A percentile compares a stretch with the other conserved stretches of the same genome.
These are phyloP conservation scores for Riparia riparia DNA, from an alignment of 2,113 vertebrate species.

Conservation along the genomic window DNA sequence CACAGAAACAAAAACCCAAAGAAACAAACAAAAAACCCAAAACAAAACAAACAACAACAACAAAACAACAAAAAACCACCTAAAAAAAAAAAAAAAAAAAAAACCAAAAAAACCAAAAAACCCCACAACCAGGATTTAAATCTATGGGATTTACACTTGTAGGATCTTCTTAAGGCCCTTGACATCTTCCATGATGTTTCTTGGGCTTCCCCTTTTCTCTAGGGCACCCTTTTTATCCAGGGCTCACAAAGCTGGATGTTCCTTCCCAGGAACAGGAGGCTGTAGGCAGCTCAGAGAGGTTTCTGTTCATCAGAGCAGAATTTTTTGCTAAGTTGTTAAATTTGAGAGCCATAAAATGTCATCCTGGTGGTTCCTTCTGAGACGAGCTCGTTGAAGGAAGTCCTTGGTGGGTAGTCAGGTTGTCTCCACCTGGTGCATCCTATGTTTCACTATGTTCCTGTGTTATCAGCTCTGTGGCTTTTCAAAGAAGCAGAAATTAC, in stretches of 20 bases:
- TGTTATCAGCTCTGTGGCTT: not conserved
- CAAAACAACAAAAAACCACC: too few species aligned
- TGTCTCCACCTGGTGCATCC: not conserved
- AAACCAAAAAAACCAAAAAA: too few species aligned
- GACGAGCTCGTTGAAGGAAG: not conserved
- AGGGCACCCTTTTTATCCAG: not conserved
- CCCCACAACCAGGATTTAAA: not conserved
- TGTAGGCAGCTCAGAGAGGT: not conserved
- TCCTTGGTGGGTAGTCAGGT: not conserved
- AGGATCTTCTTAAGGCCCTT: not conserved
- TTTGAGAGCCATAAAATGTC: not conserved
- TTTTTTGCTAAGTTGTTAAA: not conserved
- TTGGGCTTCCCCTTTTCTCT: not conserved
- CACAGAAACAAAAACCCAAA: not conserved
- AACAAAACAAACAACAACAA: too few species aligned
- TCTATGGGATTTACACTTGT: not conserved
- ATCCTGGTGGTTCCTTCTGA: not conserved
- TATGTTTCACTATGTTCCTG: not conserved
- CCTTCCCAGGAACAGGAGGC: not conserved
- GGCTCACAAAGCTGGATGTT: not conserved
- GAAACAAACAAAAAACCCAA: too few species aligned
- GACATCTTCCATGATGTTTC: not conserved
- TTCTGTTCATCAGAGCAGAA: not conserved
- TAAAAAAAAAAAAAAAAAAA: too few species aligned
- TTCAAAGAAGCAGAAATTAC: not conserved